Percentiles rank a stretch among this genome's conserved stretches.
phyloP scores from a whole-genome alignment of 2,888 invertebrate genomes.

The Cosmia pyralina region DNA sequence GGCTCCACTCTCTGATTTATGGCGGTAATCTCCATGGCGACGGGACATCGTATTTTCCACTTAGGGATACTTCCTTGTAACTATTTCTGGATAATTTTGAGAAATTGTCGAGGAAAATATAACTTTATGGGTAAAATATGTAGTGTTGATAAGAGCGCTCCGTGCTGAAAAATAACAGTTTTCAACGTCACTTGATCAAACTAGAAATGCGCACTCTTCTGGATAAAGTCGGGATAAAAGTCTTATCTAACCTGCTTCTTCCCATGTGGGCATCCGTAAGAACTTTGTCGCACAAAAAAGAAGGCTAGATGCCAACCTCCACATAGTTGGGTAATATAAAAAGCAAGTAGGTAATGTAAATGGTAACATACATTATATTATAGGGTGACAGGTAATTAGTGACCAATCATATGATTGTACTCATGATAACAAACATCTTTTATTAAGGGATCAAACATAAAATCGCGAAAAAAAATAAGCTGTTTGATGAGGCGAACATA shows the following conservation, averaged over 20 bases:
- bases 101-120: conserved; percentile 19
- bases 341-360: not conserved
- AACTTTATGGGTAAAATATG: not conserved
- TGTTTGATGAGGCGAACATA: no score
- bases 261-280: not conserved
- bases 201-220: not conserved
- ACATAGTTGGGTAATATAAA: not conserved
- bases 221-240: no score
- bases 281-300: not conserved
- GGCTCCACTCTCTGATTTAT: conserved; percentile 71
- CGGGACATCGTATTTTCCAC: conserved; percentile 70
- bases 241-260: not conserved
- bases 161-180: not conserved
- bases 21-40: conserved; percentile 71
- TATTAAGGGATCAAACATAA: no score
- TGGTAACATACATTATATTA: no score
- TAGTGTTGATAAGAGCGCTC: no score
- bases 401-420: no score
- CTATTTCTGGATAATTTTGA: conserved; percentile 56
- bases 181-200: not conserved
- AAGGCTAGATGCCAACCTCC: not conserved
- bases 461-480: no score
- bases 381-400: no score
- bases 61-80: conserved; percentile 56
- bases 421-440: no score